Evolutionary conservation across 2,888 invertebrate species (phyloP).

Genomic region (Volucella inflata): DNA sequence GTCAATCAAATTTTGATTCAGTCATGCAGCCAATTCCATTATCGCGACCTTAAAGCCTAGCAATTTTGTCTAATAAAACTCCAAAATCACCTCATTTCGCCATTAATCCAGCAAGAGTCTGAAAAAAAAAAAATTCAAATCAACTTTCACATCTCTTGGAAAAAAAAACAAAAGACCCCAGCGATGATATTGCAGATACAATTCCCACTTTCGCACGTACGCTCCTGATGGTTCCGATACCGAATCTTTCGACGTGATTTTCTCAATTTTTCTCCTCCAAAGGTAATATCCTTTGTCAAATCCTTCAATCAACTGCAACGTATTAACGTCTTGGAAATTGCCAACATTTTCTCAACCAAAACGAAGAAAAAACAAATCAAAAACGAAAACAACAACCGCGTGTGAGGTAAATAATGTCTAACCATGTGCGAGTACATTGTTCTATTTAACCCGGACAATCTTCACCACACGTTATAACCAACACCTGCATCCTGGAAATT

Average conservation of each 20-base stretch:
- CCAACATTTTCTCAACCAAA: constrained; percentile 51
- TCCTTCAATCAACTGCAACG: constrained; percentile 69
- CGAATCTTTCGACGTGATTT: constrained; percentile 11
- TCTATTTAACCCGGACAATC: constrained; percentile 6
- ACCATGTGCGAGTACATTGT: constrained; percentile 20
- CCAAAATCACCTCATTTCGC: constrained; percentile 44
- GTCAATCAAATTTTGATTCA: not conserved
- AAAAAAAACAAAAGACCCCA: not conserved
- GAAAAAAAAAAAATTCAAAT: constrained; percentile 42
- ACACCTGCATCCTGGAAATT: constrained; percentile 62
- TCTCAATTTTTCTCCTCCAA: constrained; percentile 2
- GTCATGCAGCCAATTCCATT: not conserved
- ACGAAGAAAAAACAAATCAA: not conserved
- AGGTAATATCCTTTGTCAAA: constrained; percentile 45
- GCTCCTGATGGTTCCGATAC: constrained; percentile 7
- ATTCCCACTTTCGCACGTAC: constrained; percentile 41
- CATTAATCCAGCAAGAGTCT: constrained; percentile 50
- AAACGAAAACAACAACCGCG: constrained; percentile 12
- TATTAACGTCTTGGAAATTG: constrained; percentile 59
- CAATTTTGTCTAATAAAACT: constrained; percentile 8
- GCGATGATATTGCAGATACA: constrained; percentile 28
- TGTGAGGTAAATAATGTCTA: constrained; percentile 30
- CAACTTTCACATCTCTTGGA: not conserved
- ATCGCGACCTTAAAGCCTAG: not conserved
- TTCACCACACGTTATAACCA: constrained; percentile 40